Base-by-base conservation (phyloP, 35 echinoderm and acorn worm genomes). In the Stichopus chloronotus region DNA sequence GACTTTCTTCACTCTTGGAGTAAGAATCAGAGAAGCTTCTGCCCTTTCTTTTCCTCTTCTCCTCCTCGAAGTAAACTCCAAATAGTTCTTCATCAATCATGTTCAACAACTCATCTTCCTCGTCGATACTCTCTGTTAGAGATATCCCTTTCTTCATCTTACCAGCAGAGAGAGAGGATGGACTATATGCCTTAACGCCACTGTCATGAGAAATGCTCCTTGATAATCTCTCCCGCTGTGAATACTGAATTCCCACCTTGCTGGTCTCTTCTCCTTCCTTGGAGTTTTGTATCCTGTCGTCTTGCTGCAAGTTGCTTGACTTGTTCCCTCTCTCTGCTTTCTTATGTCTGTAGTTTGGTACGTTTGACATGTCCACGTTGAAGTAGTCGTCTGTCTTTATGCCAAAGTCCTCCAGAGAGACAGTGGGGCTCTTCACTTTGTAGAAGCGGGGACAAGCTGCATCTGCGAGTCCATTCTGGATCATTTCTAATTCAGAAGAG, bases 31-130 rank as follows among this genome's bases (percentile, higher is more conserved):
- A 89, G n/a, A 89, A 4, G 11, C 69, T 56, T 78, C 87, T 81
- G 12, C 7, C 59, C 53, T 83, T 60, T n/a, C 14, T 63, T 8
- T 55, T 53, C 20, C 21, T 57, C 63, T 86, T 94, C 59, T 84
- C 91, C 14, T 78, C 56, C 25, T 97, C 96, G 93, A 97, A 97
- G 86, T 93, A 97, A 11, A 79, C 53, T 84, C 95, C 95, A 82
- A 94, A 96, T 7, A 99, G 88, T 80, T 99, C 97, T 63, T 94
- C 78, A 58, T 99, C 95, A 16, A 99, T 99, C 65, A 99, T 72
- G n/a, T 93, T 88, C 58, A 99, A 60, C 9, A 99, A 84, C 13
- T 99, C 94, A 60, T 99, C 97, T 76, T 96, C 97, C 5, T 91
- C 63, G 10, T 91, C 87, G 7, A 17, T 17, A 65, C 59, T 71